Evolutionary conservation across 2,888 invertebrate species (phyloP), one percentile per base, ranked within the genome.

Genomic region (Lithophane ornitopus): DNA sequence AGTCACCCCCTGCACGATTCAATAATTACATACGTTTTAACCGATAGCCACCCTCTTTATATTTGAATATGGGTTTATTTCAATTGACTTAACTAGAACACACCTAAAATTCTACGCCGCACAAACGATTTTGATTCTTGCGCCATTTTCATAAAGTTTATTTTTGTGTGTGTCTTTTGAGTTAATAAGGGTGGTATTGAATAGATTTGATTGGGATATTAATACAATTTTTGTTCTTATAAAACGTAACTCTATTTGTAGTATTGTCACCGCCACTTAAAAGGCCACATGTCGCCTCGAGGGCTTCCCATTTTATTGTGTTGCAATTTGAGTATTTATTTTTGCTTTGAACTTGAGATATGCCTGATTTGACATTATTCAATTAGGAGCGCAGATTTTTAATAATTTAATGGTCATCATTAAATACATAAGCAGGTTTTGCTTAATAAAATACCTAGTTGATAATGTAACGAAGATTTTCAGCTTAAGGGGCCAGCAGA

Each of bases 191-290:
- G 88, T 87, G 84, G 41, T 80, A 87, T 90, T 87, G 82, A 84
- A 80, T 87, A 80, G 85, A 88, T 90, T 90, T 87, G 85, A 87
- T 89, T 89, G 85, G 85, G 76, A 92, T 92, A 93, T 94, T 94
- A 93, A 92, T 93, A 93, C 90, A 93, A 89, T 89, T 95, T 94
- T 89, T 91, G 92, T 93, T 94, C 93, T 92, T 92, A 93, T 93
- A 94, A 94, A 94, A 93, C 85, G 94, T 96, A 94, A 95, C 94
- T 93, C 91, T 96, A 96, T 96, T 96, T 96, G 95, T 95, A 94
- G 93, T 94, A 95, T 94, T 96, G 96, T 96, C 96, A 95, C 95
- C 95, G 92, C 95, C 95, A 96, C 96, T 96, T 95, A 94, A 93
- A 92, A 91, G 92, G 96, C 95, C 96, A 96, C 96, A 96, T 96